Percentiles rank a stretch among this genome's conserved stretches.
Conservation (phyloP, 2,888 invertebrate genomes). For the Catocala nupta region DNA sequence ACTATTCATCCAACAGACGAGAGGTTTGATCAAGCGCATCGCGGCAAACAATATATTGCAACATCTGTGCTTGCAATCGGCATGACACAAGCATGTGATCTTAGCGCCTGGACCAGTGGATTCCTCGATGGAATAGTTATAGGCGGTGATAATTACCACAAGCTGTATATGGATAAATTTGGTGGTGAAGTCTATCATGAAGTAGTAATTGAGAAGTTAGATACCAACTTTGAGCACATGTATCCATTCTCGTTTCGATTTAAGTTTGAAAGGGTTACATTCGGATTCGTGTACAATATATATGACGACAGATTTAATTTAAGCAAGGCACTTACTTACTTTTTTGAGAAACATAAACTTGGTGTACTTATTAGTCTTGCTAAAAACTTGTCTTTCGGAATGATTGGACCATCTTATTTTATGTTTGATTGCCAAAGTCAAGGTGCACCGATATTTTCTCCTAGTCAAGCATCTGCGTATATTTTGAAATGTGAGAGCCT, state of each 20-base stretch:
- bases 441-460: slow-evolving; percentile 88
- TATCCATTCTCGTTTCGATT: slow-evolving; percentile 88
- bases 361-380: slow-evolving; percentile 87
- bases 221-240: slow-evolving; percentile 82
- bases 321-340: slow-evolving; percentile 88
- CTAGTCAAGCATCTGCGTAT: slow-evolving; percentile 87
- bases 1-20: slow-evolving; percentile 88
- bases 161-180: slow-evolving; percentile 80
- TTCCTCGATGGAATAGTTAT: slow-evolving; percentile 89
- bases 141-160: slow-evolving; percentile 87
- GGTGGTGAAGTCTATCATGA: slow-evolving; percentile 83
- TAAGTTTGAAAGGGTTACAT: slow-evolving; percentile 85
- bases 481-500: slow-evolving; percentile 87
- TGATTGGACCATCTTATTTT: slow-evolving; percentile 86
- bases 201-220: slow-evolving; percentile 86
- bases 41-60: slow-evolving; percentile 89
- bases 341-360: slow-evolving; percentile 83
- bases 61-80: slow-evolving; percentile 88
- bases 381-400: slow-evolving; percentile 86
- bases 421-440: slow-evolving; percentile 90
- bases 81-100: slow-evolving; percentile 87
- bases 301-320: slow-evolving; percentile 88
- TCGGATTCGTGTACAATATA: slow-evolving; percentile 88
- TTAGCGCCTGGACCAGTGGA: slow-evolving; percentile 89
- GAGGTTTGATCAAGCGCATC: slow-evolving; percentile 82